Base-by-base conservation (phyloP, 2,113 vertebrate species). In the Pleuronectes platessa region DNA sequence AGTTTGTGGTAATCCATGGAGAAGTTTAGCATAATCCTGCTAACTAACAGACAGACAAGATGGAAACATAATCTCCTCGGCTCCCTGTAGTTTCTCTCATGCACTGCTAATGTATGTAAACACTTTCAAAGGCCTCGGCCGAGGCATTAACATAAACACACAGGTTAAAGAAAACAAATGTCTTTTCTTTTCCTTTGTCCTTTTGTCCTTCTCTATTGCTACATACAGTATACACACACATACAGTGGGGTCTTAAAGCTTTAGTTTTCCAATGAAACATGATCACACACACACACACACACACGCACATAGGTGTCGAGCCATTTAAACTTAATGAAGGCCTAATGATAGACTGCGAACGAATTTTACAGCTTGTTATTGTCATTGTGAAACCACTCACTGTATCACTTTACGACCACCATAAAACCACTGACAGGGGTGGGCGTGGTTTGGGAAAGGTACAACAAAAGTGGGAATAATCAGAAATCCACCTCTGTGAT, bases 241-340 rank as follows among this genome's bases (percentile, higher is more conserved):
- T 3, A 62, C 18, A 62, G 10, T n/a, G 35, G 60, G 12, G 3
- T 2, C 56, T 10, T 13, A 37, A n/a, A 54, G 67, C 56, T 27
- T 20, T 13, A 65, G 31, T 54, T 20, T 17, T 5, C 37, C 56
- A 67, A 72, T 74, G 65, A 78, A 77, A 85, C 45, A 51, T 37
- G 69, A 85, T 45, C 40, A 26, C 31, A 54, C 51, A 58, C 56
- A 76, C 35, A 75, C 40, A 73, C 45, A 45, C 10, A 40, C 31
- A 47, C 45, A 45, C 10, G 35, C 31, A 47, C 12, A 71, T 68
- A 82, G 75, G 83, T 83, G 82, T 88, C 72, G 67, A 79, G 42
- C 78, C 82, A 85, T 84, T 88, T 90, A 84, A 88, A 89, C 66
- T 71, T 87, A 89, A 93, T 89, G 87, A 86, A 79, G 69, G 49